Evolutionary conservation across 2,113 vertebrate species (phyloP), one percentile per base, ranked within the genome.

Genomic region (Notechis scutatus): DNA sequence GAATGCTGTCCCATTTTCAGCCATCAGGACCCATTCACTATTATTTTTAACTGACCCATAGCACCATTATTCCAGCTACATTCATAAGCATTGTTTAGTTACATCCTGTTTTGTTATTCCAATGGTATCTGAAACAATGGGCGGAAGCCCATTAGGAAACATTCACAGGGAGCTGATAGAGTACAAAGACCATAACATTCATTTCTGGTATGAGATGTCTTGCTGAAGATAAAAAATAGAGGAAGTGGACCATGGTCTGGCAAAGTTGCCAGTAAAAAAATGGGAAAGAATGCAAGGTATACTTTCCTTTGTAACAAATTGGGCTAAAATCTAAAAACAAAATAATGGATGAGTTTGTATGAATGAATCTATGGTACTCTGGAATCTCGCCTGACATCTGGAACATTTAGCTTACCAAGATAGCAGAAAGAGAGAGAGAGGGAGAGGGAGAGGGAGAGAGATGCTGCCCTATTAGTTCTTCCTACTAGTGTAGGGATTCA

Each of bases 41-140:
- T 94, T 96, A 61, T 89, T 64, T 61, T 93, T 92, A 21, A 94
- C 93, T 94, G 90, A 94, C 3, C 96, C 96, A 94, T 94, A 95
- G 96, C 94, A 95, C 93, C 93, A 95, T 97, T 97, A 96, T 97
- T 96, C 96, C 92, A 0, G 39, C 26, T 90, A 94, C 95, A 95
- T 96, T 97, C 96, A 95, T 96, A 97, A 96, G 94, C 94, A 94
- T 94, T 20, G 26, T 93, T 24, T 92, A 39, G 81, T 92, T 39
- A 95, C 96, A 97, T 97, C 96, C 85, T 88, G 94, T 96, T 96
- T 96, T 97, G 95, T 95, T 97, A 95, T 85, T 96, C 56, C 94
- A 95, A 95, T 96, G 95, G 87, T 96, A 97, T 95, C 95, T 91
- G 34, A 93, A 95, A 96, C 94, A 96, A 96, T 98, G 88, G 29